Percentiles rank a stretch among this genome's conserved stretches.
phyloP scores from a whole-genome alignment of 2,888 invertebrate genomes.

The Eupithecia subumbrata region DNA sequence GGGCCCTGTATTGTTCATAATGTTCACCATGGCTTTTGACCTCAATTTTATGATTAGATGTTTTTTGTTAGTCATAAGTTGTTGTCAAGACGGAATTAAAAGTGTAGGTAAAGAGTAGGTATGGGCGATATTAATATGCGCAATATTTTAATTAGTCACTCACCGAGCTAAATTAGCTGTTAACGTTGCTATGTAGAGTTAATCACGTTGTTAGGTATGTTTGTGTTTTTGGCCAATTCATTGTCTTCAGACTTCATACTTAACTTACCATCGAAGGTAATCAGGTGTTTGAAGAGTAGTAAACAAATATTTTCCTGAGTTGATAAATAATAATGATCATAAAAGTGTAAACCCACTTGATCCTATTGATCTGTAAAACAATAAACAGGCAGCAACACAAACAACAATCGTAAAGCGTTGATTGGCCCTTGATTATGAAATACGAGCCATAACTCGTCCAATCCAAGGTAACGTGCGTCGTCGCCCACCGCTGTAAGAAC shows the following conservation, averaged over 20 bases:
- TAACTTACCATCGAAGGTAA: neutral
- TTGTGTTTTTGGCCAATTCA: neutral
- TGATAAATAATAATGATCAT: constrained; percentile 3
- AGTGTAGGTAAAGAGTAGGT: constrained; percentile 1
- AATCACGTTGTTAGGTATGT: neutral
- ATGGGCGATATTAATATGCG: neutral
- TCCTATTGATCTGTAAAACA: constrained; percentile 5
- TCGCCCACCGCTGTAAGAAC: constrained; percentile 19
- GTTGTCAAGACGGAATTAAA: neutral
- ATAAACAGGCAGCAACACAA: constrained; percentile 15
- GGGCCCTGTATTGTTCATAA: constrained; percentile 1
- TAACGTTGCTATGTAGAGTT: neutral
- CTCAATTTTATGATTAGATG: constrained; percentile 1
- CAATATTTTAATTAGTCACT: neutral
- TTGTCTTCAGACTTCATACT: neutral
- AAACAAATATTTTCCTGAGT: neutral
- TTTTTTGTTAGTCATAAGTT: constrained; percentile 2
- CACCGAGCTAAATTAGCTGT: neutral
- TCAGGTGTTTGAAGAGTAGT: neutral
- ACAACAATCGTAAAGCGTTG: constrained; percentile 24
- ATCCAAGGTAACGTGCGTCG: constrained; percentile 30
- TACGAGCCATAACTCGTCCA: constrained; percentile 34
- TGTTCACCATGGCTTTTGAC: constrained; percentile 16
- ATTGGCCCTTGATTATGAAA: constrained; percentile 38
- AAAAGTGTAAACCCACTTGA: constrained; percentile 3